Conservation (phyloP, 2,888 invertebrate genomes). For the Ectobius pallidus region DNA sequence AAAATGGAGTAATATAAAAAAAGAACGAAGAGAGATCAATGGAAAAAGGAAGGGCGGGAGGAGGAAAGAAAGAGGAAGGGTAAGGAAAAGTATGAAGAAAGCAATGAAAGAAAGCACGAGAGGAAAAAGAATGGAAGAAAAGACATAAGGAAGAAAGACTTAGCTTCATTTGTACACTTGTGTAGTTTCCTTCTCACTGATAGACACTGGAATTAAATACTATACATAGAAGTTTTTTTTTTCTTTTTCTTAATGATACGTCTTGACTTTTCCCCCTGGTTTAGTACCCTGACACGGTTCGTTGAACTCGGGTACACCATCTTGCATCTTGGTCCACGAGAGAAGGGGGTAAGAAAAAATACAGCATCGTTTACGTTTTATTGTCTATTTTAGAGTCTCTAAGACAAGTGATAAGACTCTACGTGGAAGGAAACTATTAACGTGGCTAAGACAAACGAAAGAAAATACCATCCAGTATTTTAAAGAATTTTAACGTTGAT, state of each 20-base stretch:
- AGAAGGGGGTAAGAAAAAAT: background rate
- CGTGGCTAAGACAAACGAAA: no score
- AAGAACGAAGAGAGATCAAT: background rate
- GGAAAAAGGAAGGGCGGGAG: background rate
- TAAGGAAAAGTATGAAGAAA: background rate
- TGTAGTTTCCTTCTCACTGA: no score
- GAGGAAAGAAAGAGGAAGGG: background rate
- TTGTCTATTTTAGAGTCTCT: background rate
- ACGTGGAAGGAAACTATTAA: no score
- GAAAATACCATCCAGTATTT: no score
- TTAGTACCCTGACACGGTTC: no score
- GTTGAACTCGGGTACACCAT: background rate
- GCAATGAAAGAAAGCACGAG: no score
- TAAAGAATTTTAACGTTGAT: no score
- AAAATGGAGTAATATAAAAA: no score
- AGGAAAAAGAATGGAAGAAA: background rate
- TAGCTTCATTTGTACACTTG: no score
- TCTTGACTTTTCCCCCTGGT: no score
- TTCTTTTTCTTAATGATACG: background rate
- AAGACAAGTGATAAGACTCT: background rate
- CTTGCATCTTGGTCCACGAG: background rate
- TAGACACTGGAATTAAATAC: no score
- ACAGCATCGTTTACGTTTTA: background rate
- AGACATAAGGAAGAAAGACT: background rate
- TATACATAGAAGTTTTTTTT: slow-evolving; percentile 2